Conservation (phyloP, 2,113 vertebrate species). For the Petroica traversi region DNA sequence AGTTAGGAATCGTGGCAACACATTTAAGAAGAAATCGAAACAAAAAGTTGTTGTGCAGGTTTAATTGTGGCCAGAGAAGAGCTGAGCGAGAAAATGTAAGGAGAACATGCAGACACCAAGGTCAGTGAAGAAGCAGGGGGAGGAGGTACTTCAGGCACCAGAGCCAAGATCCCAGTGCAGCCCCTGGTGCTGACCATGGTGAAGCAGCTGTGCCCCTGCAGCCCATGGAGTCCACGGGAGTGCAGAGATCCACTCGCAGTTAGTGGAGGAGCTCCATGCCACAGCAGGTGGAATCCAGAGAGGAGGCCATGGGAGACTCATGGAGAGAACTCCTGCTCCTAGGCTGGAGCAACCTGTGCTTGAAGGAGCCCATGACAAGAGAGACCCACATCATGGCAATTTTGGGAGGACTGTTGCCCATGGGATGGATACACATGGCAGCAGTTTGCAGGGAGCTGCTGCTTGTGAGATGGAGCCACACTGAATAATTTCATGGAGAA, state of each 20-base stretch:
- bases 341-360: not conserved
- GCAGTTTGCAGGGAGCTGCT: not conserved
- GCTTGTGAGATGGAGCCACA: rapidly evolving
- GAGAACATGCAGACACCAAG: too few relatives aligned
- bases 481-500: not conserved
- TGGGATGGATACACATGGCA: rapidly evolving
- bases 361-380: not conserved
- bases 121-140: rapidly evolving
- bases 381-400: rapidly evolving
- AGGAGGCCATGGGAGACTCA: not conserved
- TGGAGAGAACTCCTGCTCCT: too few relatives aligned
- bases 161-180: not conserved
- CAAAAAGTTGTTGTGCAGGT: not conserved
- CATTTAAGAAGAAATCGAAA: not conserved
- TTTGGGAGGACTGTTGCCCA: rapidly evolving
- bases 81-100: not conserved
- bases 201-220: not conserved
- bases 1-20: not conserved
- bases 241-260: not conserved
- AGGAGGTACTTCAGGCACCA: not conserved
- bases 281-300: too few relatives aligned
- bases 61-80: not conserved
- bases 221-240: not conserved
- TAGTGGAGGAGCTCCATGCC: rapidly evolving
- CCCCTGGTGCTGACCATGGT: rapidly evolving